These are phyloP conservation scores for Drosophila kohkoa DNA, from an alignment of 1,140 invertebrate genomes.

Conservation along the genomic window DNA sequence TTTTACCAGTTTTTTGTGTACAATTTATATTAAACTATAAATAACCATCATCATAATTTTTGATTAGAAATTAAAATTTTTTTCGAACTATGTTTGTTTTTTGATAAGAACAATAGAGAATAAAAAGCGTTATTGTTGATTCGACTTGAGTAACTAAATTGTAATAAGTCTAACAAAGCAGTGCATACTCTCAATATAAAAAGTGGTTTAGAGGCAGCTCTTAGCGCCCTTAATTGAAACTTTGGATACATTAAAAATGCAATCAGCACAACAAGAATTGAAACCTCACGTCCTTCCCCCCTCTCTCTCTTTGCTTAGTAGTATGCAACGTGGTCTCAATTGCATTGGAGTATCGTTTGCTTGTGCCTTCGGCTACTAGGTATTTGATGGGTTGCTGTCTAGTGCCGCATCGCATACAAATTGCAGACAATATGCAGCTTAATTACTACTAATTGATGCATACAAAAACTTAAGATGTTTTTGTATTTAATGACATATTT, in stretches of 20 bases:
- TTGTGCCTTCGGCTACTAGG: slow-evolving; percentile 19
- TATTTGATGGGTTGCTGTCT: slow-evolving; percentile 39
- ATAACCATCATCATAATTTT: too few relatives aligned
- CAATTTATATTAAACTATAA: too few relatives aligned
- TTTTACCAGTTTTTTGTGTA: too few relatives aligned
- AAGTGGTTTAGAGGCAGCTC: background rate
- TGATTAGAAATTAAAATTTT: too few relatives aligned
- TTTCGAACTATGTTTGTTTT: too few relatives aligned
- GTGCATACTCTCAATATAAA: background rate
- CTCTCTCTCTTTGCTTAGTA: slow-evolving; percentile 30
- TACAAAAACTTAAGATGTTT: slow-evolving; percentile 84
- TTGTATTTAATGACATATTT: slow-evolving; percentile 84
- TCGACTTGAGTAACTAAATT: too few relatives aligned
- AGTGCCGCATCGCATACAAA: slow-evolving; percentile 72
- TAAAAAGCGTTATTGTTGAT: too few relatives aligned
- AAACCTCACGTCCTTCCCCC: background rate
- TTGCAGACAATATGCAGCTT: slow-evolving; percentile 83
- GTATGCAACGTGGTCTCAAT: slow-evolving; percentile 57
- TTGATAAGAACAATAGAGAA: too few relatives aligned
- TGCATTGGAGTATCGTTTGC: slow-evolving; percentile 61
- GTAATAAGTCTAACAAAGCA: background rate
- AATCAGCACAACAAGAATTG: slow-evolving; percentile 70
- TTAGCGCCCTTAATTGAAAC: slow-evolving; percentile 68
- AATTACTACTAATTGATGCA: slow-evolving; percentile 84
- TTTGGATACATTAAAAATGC: slow-evolving; percentile 78